Base-by-base conservation (phyloP, 2,797 vertebrate genomes). In the Apogon talboti region DNA sequence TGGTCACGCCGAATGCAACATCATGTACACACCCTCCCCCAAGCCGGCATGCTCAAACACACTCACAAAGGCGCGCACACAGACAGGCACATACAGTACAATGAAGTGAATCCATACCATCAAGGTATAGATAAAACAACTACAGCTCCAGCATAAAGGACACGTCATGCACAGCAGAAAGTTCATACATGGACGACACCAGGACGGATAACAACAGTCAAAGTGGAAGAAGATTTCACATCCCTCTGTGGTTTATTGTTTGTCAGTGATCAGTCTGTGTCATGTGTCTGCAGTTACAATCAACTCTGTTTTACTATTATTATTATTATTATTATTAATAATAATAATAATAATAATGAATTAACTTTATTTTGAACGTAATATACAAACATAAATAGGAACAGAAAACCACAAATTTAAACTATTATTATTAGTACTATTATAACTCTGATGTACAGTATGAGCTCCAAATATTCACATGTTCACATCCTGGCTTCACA, bases 61-160 rank as follows among this genome's bases (percentile, higher is more conserved):
- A 81, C 62, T 61, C 71, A 84, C 70, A 85, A 66, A 73, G 38
- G 45, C 64, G 24, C 11, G 5, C 74, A 79, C 70, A 66, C 75
- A 78, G n/a, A 63, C 67, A 44, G 57, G 41, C 76, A 37, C 33
- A 62, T 18, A 45, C 64, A 56, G 37, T 19, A 74, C 71, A 74
- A 79, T 64, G 59, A 54, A 56, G 52, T 63, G 59, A 69, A 72
- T 66, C 68, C 53, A 52, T 63, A 66, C 41, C 48, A 6, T 71
- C 41, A 67, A 57, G 38, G 70, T 51, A 63, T 7, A 74, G 67
- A 60, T 66, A 61, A 69, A 71, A 45, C 56, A 24, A 60, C 58
- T 42, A 45, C 47, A 73, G 54, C 33, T 28, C 45, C 46, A 51
- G 21, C 42, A 64, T 53, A 74, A 71, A 73, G 65, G 61, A 55